phyloP scores from a whole-genome alignment of 1,140 invertebrate genomes.

The Diorhabda sublineata region DNA sequence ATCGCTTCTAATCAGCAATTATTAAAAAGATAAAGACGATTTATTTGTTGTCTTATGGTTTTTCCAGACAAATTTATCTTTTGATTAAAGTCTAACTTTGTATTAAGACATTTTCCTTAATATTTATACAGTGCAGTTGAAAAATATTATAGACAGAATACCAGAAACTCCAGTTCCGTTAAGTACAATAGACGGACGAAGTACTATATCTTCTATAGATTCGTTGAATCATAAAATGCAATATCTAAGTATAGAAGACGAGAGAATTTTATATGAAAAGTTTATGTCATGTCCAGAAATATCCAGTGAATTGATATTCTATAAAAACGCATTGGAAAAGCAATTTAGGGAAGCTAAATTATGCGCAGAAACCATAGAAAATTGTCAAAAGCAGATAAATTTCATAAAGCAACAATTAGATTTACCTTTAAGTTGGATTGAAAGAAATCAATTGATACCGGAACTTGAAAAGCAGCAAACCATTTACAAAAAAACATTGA shows the following conservation, averaged over 20 bases:
- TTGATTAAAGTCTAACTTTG: too few species aligned
- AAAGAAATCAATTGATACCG: neutral
- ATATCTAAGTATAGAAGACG: neutral
- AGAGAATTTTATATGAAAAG: slow-evolving; percentile 6
- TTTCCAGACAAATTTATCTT: too few species aligned
- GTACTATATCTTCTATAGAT: neutral
- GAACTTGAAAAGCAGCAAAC: slow-evolving; percentile 30
- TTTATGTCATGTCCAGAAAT: slow-evolving; percentile 10
- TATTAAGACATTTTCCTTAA: slow-evolving; percentile 6
- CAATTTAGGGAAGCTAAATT: slow-evolving; percentile 29
- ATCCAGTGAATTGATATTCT: slow-evolving; percentile 10
- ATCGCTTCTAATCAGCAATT: too few species aligned
- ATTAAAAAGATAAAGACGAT: too few species aligned
- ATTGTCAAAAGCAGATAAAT: slow-evolving; percentile 33
- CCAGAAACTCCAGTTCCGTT: slow-evolving; percentile 4
- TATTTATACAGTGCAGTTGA: slow-evolving; percentile 4
- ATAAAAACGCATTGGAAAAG: slow-evolving; percentile 8
- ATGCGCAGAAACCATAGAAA: slow-evolving; percentile 24
- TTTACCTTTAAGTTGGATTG: neutral
- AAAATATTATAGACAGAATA: slow-evolving; percentile 14
- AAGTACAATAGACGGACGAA: neutral
- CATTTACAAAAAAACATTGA: slow-evolving; percentile 29
- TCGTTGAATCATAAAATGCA: neutral
- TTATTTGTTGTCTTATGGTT: too few species aligned
- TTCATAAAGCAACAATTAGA: slow-evolving; percentile 25